Conservation (phyloP, 1,140 invertebrate species). For the Periplaneta americana region DNA sequence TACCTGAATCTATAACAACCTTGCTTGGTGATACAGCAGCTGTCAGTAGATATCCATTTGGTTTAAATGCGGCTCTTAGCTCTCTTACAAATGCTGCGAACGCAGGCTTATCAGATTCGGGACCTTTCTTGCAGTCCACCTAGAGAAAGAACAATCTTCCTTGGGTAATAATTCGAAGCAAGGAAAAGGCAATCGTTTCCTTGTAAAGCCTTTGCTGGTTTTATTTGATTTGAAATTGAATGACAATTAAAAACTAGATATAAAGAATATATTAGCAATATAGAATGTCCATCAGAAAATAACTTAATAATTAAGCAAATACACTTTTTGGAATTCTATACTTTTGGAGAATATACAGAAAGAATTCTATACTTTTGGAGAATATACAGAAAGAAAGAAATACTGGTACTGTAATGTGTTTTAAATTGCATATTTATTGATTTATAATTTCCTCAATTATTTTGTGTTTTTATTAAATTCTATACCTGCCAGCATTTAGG, state of each 20-base stretch:
- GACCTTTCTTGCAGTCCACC: slow-evolving; percentile 73
- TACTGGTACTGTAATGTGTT: background rate
- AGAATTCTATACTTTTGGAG: background rate
- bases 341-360: too few relatives aligned
- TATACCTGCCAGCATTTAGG: slow-evolving; percentile 63
- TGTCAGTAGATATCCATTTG: slow-evolving; percentile 64
- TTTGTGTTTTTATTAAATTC: background rate
- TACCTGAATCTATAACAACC: slow-evolving; percentile 59
- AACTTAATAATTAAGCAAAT: too few relatives aligned
- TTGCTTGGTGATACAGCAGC: slow-evolving; percentile 82
- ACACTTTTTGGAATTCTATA: too few relatives aligned
- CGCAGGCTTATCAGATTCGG: slow-evolving; percentile 65
- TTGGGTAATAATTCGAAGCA: too few relatives aligned
- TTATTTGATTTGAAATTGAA: too few relatives aligned
- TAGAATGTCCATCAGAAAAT: too few relatives aligned
- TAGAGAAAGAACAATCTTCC: slow-evolving; percentile 27
- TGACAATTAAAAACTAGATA: too few relatives aligned
- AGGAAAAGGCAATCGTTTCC: too few relatives aligned
- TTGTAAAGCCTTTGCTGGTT: too few relatives aligned
- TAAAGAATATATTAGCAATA: too few relatives aligned
- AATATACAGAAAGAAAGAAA: background rate
- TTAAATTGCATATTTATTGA: background rate
- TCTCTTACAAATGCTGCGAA: slow-evolving; percentile 68
- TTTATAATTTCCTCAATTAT: background rate
- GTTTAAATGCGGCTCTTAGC: slow-evolving; percentile 60